Evolutionary conservation across 1,140 invertebrate genomes (phyloP), one percentile per base, ranked within the genome.

Genomic region (Drosophila pandora): DNA sequence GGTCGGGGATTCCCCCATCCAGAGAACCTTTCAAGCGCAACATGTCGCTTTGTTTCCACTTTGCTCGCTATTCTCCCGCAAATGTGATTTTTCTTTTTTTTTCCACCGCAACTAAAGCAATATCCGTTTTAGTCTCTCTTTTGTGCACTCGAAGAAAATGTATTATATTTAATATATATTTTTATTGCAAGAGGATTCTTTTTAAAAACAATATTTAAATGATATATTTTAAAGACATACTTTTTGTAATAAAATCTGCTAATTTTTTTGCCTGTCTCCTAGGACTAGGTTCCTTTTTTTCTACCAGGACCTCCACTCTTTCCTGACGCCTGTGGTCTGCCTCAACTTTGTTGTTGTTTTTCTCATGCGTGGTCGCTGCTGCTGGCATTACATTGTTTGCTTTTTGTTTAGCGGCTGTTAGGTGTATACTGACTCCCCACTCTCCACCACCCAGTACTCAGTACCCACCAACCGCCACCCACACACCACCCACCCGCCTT

Each of bases 1-100:
- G 23, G 53, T 34, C 25, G 39, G 45, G 79, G 62, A 65, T 59
- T 49, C n/a, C 56, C 22, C 63, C 47, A 47, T 55, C 17, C 54
- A 34, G 39, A 76, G 77, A 82, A 58, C 62, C 70, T 76, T 82
- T 88, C 55, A 62, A 78, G 83, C 83, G 82, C 82, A 87, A 87
- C 82, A 87, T 88, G 83, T 87, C 83, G 83, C 75, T 82, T 78
- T 85, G 82, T 82, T 76, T 88, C 65, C 69, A 82, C 75, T 87
- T 82, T 82, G 69, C 63, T 82, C 63, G 59, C 67, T 48, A 28
- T 55, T 60, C 45, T 21, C n/a, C 34, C 32, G 4, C 59, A 63
- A 65, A 65, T 50, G 25, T 50, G 30, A 4, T 63, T 65, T 45
- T 74, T 8, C 25, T 43, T 57, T 52, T 50, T 55, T 50, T 25